phyloP scores from a whole-genome alignment of 2,797 vertebrate genomes.

The Bovichtus diacanthus region DNA sequence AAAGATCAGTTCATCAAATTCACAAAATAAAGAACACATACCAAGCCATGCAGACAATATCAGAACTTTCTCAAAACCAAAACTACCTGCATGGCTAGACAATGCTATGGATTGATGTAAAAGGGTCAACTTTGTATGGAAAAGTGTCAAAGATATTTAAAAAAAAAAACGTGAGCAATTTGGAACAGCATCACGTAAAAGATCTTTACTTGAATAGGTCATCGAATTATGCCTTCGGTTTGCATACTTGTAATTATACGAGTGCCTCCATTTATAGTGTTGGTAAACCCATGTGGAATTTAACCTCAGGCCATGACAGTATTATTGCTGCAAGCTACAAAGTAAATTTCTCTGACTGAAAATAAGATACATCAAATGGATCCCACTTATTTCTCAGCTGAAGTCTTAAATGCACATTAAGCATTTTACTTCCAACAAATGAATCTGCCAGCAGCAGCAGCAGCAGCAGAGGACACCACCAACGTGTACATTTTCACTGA shows the following conservation, averaged over 20 bases:
- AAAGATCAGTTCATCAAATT: neutral
- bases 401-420: slow-evolving; percentile 18
- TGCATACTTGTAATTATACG: slow-evolving; percentile 12
- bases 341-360: slow-evolving; percentile 38
- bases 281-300: slow-evolving; percentile 23
- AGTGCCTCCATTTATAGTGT: slow-evolving; percentile 6
- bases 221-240: neutral
- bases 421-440: slow-evolving; percentile 19
- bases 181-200: slow-evolving; percentile 3
- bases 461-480: slow-evolving; percentile 1
- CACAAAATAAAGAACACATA: neutral
- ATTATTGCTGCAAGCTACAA: slow-evolving; percentile 30
- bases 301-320: slow-evolving; percentile 37
- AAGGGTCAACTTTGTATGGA: no score
- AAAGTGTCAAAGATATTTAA: no score
- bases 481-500: neutral
- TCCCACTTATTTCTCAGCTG: slow-evolving; percentile 20
- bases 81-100: neutral
- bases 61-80: neutral
- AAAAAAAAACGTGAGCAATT: slow-evolving; percentile 2
- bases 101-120: no score
- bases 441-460: slow-evolving; percentile 5
- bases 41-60: no score
- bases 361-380: slow-evolving; percentile 40
- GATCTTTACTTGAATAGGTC: neutral